Percentiles rank a stretch among this genome's conserved stretches.
Conservation (phyloP, 1,140 invertebrate species). For the Pemphigus obesinymphae region DNA sequence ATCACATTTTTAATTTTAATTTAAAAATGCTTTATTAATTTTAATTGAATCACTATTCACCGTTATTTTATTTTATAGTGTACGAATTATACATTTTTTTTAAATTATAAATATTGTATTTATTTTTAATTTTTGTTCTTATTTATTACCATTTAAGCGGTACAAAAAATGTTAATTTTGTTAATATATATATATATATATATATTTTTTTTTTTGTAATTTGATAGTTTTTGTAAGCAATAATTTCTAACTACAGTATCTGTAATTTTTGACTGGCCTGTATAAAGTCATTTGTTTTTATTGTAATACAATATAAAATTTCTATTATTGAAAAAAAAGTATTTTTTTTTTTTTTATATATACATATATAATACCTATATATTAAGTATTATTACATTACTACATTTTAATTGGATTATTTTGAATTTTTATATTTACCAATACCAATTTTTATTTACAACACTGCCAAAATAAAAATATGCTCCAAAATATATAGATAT, state of each 20-base stretch:
- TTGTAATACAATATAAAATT: slow-evolving; percentile 33
- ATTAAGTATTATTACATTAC: too few species aligned
- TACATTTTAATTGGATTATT: too few species aligned
- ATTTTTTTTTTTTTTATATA: too few species aligned
- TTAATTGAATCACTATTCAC: slow-evolving; percentile 38
- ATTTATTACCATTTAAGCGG: slow-evolving; percentile 39
- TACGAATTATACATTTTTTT: slow-evolving; percentile 36
- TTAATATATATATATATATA: slow-evolving; percentile 29
- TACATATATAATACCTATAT: too few species aligned
- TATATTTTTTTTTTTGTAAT: slow-evolving; percentile 33
- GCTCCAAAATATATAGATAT: too few species aligned
- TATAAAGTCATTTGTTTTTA: slow-evolving; percentile 39
- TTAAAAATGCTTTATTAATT: slow-evolving; percentile 41
- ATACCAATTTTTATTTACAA: too few species aligned
- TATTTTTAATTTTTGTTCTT: slow-evolving; percentile 24
- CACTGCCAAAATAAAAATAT: too few species aligned
- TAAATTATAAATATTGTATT: slow-evolving; percentile 33
- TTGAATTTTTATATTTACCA: too few species aligned
- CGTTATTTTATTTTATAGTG: slow-evolving; percentile 40
- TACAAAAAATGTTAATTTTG: slow-evolving; percentile 41
- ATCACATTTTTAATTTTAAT: slow-evolving; percentile 29
- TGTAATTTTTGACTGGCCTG: slow-evolving; percentile 36
- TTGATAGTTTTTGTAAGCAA: slow-evolving; percentile 40
- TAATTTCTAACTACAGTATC: slow-evolving; percentile 36
- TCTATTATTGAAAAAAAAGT: not conserved